Base-by-base conservation (phyloP, 1,140 invertebrate species). In the Trachymyrmex cornetzi region DNA sequence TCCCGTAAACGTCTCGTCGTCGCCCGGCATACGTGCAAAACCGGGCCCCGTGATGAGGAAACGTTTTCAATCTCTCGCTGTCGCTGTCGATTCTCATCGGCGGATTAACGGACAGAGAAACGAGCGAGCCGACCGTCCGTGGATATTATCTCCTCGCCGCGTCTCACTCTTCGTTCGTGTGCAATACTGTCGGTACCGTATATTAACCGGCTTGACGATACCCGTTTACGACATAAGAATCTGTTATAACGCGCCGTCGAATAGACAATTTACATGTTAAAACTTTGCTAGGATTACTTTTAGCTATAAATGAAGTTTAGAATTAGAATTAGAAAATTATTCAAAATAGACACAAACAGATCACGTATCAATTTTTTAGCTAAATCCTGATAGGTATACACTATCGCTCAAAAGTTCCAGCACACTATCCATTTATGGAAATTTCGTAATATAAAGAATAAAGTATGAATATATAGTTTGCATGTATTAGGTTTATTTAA, bases 51-150 rank as follows among this genome's bases (percentile, higher is more conserved):
- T 38, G 67, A 74, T 55, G 80, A 82, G 69, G 69, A 61, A 82
- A 74, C 53, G 67, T 53, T 82, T 82, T 82, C 80, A 61, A 82
- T 82, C 80, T 74, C 80, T 82, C 67, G 67, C 79, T 59, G 79
- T 82, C 79, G 53, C 79, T 72, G 67, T 74, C 67, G 80, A 61
- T 82, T 82, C 44, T 61, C 67, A 61, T 74, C 55, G 80, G 38
- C 67, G 53, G 38, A 82, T 82, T 82, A 82, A 34, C 53, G 67
- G 53, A 59, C 53, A 34, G 79, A 44, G 66, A 72, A 59, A 72
- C 53, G 55, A 74, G 67, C 19, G 24, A 30, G 34, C 30, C 67
- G 67, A 72, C 61, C 34, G 53, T 72, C 79, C 66, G 22, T 22
- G 30, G 22, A 81, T 53, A 59, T 81, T 72, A 27, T 34, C 53